Base-by-base conservation (phyloP, 2,888 invertebrate species). In the Cryptus armator region DNA sequence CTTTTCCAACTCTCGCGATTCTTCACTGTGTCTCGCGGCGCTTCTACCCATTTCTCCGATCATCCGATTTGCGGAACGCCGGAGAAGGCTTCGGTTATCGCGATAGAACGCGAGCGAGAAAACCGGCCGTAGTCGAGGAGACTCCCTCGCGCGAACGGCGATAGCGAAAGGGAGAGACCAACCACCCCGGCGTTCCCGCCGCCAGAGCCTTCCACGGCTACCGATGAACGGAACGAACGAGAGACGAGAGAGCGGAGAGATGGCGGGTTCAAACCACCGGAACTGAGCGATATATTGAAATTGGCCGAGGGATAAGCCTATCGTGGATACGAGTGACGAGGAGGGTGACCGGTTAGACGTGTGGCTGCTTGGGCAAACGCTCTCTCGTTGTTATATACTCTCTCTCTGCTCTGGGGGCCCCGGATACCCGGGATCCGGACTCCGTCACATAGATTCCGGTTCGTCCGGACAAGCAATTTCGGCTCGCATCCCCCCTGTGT, bases 221-320 rank as follows among this genome's bases (percentile, higher is more conserved):
- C 19, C 56, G 56, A 12, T 3, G 24, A 56, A 56, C 56, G 24
- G 24, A 12, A 56, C 32, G 56, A 32, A 51, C 56, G 59, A 64
- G 70, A 10, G 43, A 43, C 7, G 43, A 48, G 66, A 48, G 74
- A 48, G 48, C 78, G 68, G 79, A 51, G 32, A 46, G 14, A 37
- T 32, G 56, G 68, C 24, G 32, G 76, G 79, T 71, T 68, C 83
- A 81, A 86, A 70, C 78, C 83, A 85, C 85, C 86, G 84, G 76
- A 81, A 81, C 81, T 76, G 81, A 67, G 77, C 87, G 87, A 87
- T 88, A 88, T 86, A 88, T 88, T 88, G 87, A 87, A 88, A 88
- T 87, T 87, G 87, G 81, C 81, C 84, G 82, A 75, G 78, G 86
- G 85, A 83, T 83, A 85, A 86, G 85, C 79, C 81, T 85, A 85